Evolutionary conservation across 2,888 invertebrate genomes (phyloP), one percentile per base, ranked within the genome.

Genomic region (Cerastoderma edule): DNA sequence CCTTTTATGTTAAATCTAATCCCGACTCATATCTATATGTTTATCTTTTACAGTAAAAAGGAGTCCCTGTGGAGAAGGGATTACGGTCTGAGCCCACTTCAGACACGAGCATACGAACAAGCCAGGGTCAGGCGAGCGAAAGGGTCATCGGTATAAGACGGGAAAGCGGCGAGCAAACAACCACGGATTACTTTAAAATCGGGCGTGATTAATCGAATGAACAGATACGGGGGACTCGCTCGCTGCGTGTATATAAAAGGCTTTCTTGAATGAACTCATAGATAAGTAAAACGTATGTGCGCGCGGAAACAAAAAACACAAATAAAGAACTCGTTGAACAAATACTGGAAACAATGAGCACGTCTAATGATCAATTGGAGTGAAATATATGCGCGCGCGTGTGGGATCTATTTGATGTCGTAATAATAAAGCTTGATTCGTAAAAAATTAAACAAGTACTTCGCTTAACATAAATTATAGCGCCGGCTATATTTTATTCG

Each of bases 121-220:
- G n/a, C n/a, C n/a, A n/a, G n/a, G n/a, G n/a, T n/a, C n/a, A n/a
- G n/a, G 24, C n/a, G 22, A 22, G 39, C 19, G 6, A 60, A 60
- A 33, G 60, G 60, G 60, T 19, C 33, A 4, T n/a, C 13, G 35
- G 39, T 24, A 8, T 24, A 39, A 8, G 39, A n/a, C 35, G 10
- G 60, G n/a, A 60, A 39, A 60, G 60, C 60, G 22, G 39, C 22
- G 27, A 39, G 39, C 60, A 60, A 60, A 60, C 60, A 60, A 22
- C 39, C 39, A 24, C 24, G 27, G 60, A 22, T 60, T 39, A 60
- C n/a, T 60, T 24, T 16, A 39, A 60, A 32, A 22, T 33, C 33
- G 27, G 39, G 2, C 2, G 24, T 22, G 33, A 32, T 19, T 60
- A 60, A 60, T n/a, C n/a, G 35, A 39, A 2, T 50, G 56, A 16